Conservation (phyloP, 2,797 vertebrate genomes). For the Rhodeus uyekii region DNA sequence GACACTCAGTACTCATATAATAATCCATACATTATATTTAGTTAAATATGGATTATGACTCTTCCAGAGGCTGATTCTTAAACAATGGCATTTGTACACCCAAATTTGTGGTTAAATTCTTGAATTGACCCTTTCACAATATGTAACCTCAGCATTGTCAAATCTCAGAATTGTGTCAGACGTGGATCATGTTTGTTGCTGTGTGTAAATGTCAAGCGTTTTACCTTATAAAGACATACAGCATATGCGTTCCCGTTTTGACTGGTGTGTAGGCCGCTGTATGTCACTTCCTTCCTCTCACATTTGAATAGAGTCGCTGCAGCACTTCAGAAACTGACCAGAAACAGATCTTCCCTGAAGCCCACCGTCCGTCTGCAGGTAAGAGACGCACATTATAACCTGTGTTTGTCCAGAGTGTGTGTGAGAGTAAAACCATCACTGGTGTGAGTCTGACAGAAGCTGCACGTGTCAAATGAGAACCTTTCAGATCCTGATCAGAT, state of each 20-base stretch:
- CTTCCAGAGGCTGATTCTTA: background rate
- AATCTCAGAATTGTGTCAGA: background rate
- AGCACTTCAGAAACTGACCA: conserved; percentile 11
- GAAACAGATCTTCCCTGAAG: conserved; percentile 11
- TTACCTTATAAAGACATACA: conserved; percentile 59
- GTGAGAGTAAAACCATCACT: background rate
- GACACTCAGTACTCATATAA: background rate
- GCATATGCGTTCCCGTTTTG: conserved; percentile 51
- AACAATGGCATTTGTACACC: background rate
- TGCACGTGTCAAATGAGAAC: background rate
- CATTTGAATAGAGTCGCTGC: conserved; percentile 48
- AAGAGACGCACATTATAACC: background rate
- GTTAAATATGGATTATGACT: background rate
- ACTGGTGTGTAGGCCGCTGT: background rate
- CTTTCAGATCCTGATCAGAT: background rate
- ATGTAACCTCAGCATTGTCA: background rate
- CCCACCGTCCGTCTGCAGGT: conserved; percentile 21
- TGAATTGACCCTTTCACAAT: background rate
- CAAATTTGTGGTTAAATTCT: background rate
- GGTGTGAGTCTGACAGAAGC: background rate
- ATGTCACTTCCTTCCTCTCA: conserved; percentile 58
- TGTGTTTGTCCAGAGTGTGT: background rate
- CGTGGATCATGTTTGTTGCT: background rate
- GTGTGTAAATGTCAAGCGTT: background rate
- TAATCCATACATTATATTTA: background rate